Evolutionary conservation across 2,888 invertebrate genomes (phyloP).

Genomic region (Callyntrura guangdongensis): DNA sequence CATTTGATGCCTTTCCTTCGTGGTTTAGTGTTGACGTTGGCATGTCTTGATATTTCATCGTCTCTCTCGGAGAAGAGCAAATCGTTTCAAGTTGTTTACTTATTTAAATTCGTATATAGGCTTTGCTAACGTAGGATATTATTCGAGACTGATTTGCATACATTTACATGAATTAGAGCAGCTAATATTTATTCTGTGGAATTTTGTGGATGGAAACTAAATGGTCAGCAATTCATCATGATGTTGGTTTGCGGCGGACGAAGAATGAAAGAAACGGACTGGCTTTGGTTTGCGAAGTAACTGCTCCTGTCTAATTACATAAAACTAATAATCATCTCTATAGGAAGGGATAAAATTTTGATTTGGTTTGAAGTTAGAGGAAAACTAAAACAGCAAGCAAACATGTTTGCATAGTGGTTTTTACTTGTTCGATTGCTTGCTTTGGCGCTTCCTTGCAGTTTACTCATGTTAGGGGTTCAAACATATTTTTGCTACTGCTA

Average conservation of each 20-base stretch:
- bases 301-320: constrained; percentile 78
- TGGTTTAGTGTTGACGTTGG: no score
- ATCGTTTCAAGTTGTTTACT: constrained; percentile 3
- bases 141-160: constrained; percentile 65
- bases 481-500: background rate
- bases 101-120: background rate
- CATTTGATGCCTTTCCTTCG: background rate
- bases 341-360: background rate
- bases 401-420: constrained; percentile 70
- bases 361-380: background rate
- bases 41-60: no score
- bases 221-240: background rate
- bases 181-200: constrained; percentile 36
- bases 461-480: background rate
- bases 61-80: background rate
- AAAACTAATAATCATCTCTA: constrained; percentile 73
- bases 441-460: constrained; percentile 21
- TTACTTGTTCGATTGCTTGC: constrained; percentile 2
- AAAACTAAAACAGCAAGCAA: constrained; percentile 38
- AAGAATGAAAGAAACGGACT: constrained; percentile 39
- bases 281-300: constrained; percentile 64
- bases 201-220: constrained; percentile 29
- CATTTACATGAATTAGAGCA: constrained; percentile 75
- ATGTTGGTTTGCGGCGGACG: constrained; percentile 4
- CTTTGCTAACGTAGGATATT: background rate